Evolutionary conservation across 2,797 vertebrate genomes (phyloP).

Genomic region (Scolopax bukidnonensis): DNA sequence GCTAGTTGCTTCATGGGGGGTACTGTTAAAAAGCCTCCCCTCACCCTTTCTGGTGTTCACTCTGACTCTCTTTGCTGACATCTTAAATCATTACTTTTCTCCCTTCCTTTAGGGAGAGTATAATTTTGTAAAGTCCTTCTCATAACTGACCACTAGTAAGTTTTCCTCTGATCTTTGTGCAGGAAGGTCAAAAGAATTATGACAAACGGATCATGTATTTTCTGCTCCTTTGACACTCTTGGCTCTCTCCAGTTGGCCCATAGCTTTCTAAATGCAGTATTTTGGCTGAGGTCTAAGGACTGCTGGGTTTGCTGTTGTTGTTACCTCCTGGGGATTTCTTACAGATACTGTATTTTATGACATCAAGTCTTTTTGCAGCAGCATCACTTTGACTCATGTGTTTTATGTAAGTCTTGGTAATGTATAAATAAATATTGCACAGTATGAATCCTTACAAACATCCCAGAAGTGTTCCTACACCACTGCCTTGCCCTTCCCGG

Average conservation of each 20-base stretch:
- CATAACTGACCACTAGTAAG: not conserved
- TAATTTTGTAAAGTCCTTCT: not conserved
- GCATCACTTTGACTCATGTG: not conserved
- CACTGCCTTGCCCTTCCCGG: not conserved
- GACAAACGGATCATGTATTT: not conserved
- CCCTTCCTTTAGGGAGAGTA: not conserved
- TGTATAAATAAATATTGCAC: too few species aligned
- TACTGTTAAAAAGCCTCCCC: not conserved
- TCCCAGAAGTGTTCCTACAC: not conserved
- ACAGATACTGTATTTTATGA: not conserved
- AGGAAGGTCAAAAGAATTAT: not conserved
- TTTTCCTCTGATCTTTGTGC: not conserved
- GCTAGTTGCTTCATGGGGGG: accelerated
- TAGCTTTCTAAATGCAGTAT: not conserved
- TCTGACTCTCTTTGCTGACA: not conserved
- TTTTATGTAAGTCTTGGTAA: not conserved
- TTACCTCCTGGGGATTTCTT: not conserved
- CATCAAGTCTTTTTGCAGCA: not conserved
- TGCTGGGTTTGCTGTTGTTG: not conserved
- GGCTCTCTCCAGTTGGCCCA: not conserved
- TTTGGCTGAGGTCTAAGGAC: not conserved
- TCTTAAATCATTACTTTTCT: not conserved
- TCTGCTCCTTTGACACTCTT: not conserved
- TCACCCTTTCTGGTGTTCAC: not conserved
- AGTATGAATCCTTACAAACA: not conserved